Evolutionary conservation across 2,888 invertebrate species (phyloP), one percentile per base, ranked within the genome.

Genomic region (Eurois occulta): DNA sequence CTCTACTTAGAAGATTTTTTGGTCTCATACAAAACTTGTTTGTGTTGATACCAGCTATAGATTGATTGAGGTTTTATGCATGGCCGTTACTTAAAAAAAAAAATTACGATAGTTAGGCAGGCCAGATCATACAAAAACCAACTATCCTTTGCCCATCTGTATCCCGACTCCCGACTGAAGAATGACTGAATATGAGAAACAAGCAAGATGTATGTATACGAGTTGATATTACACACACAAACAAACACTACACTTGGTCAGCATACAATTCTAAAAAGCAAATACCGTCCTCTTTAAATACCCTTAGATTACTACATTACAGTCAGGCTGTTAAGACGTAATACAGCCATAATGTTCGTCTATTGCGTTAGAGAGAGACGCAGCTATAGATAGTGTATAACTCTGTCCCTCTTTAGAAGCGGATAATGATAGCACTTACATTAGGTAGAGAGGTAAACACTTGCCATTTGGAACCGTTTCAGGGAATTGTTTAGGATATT

Each of bases 391-490:
- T 1, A 24, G 1, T 32, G 6, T 60, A 72, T 69, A 73, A n/a
- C 43, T 0, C 46, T 48, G 35, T 81, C 74, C 13, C 32, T 11
- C 18, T 80, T 65, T 65, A 18, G n/a, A 8, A 32, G 6, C 38
- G 43, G 58, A 69, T 84, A 81, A 81, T 69, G 81, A 68, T 4
- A 80, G 52, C 35, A 72, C 62, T 84, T 64, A 84, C 81, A 68
- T 80, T 80, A 73, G 58, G 24, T 32, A 52, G 43, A 32, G 65
- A 58, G 84, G 67, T 69, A 80, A 81, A 68, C 72, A 65, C 62
- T 72, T 52, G 48, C 84, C 64, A 58, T 80, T 81, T 65, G 73
- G 74, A 73, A 28, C 52, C 65, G 68, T 72, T 80, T 38, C 35
- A 60, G 0, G 21, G 41, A 58, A 81, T 72, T 68, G 73, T 80